Percentiles rank a stretch among this genome's conserved stretches.
Evolutionary conservation across 2,797 vertebrate genomes (phyloP).

Genomic region (Myioborus miniatus): DNA sequence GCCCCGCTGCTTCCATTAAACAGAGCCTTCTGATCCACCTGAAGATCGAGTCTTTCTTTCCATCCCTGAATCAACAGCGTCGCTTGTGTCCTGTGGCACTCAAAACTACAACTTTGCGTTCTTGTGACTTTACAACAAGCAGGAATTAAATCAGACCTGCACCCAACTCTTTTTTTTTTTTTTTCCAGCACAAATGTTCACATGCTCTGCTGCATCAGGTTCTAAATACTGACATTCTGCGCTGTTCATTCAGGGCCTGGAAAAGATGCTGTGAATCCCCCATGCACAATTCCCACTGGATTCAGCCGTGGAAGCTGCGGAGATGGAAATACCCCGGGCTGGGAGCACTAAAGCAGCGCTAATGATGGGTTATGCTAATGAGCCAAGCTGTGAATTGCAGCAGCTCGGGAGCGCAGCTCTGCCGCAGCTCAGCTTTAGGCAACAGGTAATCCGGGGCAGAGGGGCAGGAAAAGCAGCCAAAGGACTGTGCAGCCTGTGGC

Average conservation of each 20-base stretch:
- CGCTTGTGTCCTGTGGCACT: background rate
- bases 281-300: background rate
- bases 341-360: background rate
- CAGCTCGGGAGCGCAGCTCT: background rate
- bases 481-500: background rate
- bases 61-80: background rate
- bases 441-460: background rate
- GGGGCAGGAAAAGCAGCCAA: background rate
- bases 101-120: too few relatives aligned
- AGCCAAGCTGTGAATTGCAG: background rate
- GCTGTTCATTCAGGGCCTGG: background rate
- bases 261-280: background rate
- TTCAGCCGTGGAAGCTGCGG: background rate
- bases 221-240: background rate
- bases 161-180: background rate
- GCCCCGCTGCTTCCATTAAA: fast-evolving
- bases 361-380: background rate
- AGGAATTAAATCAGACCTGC: background rate
- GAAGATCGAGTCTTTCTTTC: too few relatives aligned
- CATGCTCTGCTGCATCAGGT: fast-evolving
- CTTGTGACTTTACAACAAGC: fast-evolving
- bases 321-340: background rate
- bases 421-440: background rate
- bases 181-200: background rate
- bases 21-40: too few relatives aligned